phyloP scores from a whole-genome alignment of 2,888 invertebrate species.

The Nymphalis urticae region DNA sequence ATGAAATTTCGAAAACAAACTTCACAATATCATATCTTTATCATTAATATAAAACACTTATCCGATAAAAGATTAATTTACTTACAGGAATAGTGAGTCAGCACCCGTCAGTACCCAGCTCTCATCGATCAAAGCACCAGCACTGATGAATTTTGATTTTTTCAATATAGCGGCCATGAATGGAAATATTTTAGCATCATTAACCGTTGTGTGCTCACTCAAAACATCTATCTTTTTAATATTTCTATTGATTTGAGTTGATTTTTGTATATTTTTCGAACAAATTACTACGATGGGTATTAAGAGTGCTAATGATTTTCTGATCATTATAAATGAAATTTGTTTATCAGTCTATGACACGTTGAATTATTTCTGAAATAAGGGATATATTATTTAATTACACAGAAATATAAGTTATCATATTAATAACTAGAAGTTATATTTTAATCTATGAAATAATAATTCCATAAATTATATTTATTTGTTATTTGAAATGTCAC shows the following conservation, averaged over 20 bases:
- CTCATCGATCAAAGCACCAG: slow-evolving; percentile 63
- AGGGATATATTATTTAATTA: slow-evolving; percentile 42
- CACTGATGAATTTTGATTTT: slow-evolving; percentile 56
- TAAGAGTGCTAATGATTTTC: background rate
- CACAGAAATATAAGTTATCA: slow-evolving; percentile 44
- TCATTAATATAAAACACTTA: background rate
- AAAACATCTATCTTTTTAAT: slow-evolving; percentile 37
- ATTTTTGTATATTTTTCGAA: background rate
- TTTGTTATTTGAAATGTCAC: no score
- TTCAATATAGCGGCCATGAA: slow-evolving; percentile 64
- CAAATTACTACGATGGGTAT: background rate
- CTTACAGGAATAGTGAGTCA: slow-evolving; percentile 62
- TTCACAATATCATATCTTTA: no score
- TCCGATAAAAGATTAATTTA: slow-evolving; percentile 30
- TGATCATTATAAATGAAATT: background rate
- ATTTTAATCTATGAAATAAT: no score
- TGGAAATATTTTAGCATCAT: slow-evolving; percentile 54
- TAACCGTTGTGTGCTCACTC: slow-evolving; percentile 53
- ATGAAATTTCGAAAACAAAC: no score
- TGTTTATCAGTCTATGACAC: no score
- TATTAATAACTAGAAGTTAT: no score
- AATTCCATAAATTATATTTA: no score
- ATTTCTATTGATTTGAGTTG: background rate
- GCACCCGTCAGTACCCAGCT: slow-evolving; percentile 69
- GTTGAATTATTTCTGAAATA: slow-evolving; percentile 46